Conservation (phyloP, 2,113 vertebrate genomes). For the Trinectes maculatus region DNA sequence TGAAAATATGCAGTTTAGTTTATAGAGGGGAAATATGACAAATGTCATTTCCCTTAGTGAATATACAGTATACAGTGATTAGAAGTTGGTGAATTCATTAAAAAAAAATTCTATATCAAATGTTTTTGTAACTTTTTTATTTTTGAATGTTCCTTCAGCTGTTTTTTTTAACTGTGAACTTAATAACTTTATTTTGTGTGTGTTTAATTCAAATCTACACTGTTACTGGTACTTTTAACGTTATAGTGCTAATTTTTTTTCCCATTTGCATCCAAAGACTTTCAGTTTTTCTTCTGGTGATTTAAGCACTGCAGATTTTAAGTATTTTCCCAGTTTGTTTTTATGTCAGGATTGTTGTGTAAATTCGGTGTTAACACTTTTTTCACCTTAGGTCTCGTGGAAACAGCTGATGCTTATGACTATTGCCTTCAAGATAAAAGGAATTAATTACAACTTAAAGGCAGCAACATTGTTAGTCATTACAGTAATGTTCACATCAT, state of each 20-base stretch:
- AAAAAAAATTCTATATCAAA: slow-evolving; percentile 38
- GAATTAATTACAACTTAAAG: slow-evolving; percentile 27
- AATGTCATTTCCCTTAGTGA: neutral
- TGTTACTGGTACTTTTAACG: slow-evolving; percentile 31
- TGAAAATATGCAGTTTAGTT: slow-evolving; percentile 38
- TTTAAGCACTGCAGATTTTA: slow-evolving; percentile 28
- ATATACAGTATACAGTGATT: slow-evolving; percentile 9
- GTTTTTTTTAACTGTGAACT: slow-evolving; percentile 54
- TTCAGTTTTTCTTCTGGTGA: slow-evolving; percentile 3
- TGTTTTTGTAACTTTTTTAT: slow-evolving; percentile 24
- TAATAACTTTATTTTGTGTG: slow-evolving; percentile 54
- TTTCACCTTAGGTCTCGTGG: slow-evolving; percentile 4
- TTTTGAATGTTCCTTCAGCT: slow-evolving; percentile 46
- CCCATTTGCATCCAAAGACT: slow-evolving; percentile 57
- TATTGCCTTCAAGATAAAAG: slow-evolving; percentile 6
- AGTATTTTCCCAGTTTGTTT: neutral
- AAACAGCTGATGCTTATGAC: slow-evolving; percentile 4
- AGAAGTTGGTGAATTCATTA: slow-evolving; percentile 14
- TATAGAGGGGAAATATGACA: neutral
- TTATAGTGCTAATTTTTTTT: neutral
- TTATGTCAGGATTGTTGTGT: slow-evolving; percentile 7
- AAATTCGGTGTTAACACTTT: slow-evolving; percentile 29
- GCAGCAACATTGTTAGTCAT: slow-evolving; percentile 42
- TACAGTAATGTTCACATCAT: slow-evolving; percentile 20
- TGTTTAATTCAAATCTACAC: slow-evolving; percentile 31